These are phyloP conservation scores for Lasioglossum morio DNA, from an alignment of 2,888 invertebrate species.

Conservation along the genomic window DNA sequence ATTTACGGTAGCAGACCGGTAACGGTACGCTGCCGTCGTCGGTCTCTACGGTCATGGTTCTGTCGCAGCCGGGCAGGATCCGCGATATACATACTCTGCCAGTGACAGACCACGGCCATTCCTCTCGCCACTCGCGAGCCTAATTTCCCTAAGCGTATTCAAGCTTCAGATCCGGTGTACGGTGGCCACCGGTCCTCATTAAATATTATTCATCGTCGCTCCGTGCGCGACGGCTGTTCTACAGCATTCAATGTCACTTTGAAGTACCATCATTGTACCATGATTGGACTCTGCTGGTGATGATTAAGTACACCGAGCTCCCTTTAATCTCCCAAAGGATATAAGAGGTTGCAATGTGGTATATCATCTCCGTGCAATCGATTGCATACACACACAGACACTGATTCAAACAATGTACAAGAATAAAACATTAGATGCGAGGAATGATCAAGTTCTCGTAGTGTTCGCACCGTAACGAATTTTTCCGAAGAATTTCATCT, in stretches of 20 bases:
- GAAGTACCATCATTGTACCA: not conserved
- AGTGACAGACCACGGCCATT: conserved; percentile 9
- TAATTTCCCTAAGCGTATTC: conserved; percentile 52
- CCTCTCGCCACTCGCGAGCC: conserved; percentile 33
- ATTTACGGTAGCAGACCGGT: conserved; percentile 37
- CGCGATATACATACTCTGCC: conserved; percentile 30
- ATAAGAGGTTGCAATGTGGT: not conserved
- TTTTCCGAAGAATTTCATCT: conserved; percentile 13
- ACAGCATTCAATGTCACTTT: conserved; percentile 16
- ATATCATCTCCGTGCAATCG: not conserved
- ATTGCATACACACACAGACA: not conserved
- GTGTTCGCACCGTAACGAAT: not conserved
- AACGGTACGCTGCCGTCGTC: conserved; percentile 40
- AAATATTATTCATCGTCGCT: conserved; percentile 45
- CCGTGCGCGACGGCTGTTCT: conserved; percentile 4
- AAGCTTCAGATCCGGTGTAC: conserved; percentile 15
- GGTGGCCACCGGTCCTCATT: conserved; percentile 37
- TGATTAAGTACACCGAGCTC: conserved; percentile 10
- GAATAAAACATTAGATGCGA: not conserved
- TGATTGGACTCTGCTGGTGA: not conserved
- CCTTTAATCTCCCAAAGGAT: not conserved
- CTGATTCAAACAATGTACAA: not conserved
- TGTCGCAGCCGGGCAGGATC: conserved; percentile 32
- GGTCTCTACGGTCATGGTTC: conserved; percentile 21
- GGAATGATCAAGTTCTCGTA: not conserved